Percentiles rank a stretch among this genome's conserved stretches.
phyloP scores from a whole-genome alignment of 1,140 invertebrate species.

The Glomeris maerens region DNA sequence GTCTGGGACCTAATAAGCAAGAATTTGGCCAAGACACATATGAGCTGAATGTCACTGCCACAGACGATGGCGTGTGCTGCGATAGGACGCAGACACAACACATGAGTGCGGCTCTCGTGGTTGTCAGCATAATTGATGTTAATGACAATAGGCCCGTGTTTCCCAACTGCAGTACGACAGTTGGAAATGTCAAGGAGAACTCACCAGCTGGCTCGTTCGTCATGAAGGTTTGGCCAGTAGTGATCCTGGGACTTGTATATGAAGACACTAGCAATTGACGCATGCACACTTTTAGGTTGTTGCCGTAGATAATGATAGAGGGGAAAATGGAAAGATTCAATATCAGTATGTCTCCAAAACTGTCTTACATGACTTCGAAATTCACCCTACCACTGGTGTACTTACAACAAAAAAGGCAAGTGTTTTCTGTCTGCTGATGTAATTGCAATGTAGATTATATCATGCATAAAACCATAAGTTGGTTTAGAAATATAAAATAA shows the following conservation, averaged over 20 bases:
- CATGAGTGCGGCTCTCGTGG: background rate
- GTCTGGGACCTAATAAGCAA: constrained; percentile 5
- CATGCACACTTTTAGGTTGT: constrained; percentile 27
- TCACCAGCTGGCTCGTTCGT: constrained; percentile 43
- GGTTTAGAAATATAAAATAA: too few species aligned
- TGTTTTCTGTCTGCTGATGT: too few species aligned
- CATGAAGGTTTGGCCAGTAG: constrained; percentile 35
- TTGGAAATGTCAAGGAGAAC: constrained; percentile 51
- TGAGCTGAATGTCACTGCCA: constrained; percentile 17
- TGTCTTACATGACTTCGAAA: constrained; percentile 54
- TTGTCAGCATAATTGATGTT: constrained; percentile 57
- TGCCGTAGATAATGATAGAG: constrained; percentile 46
- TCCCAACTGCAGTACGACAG: constrained; percentile 50
- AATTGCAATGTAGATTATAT: too few species aligned
- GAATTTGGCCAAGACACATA: constrained; percentile 17
- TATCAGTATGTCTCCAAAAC: constrained; percentile 62
- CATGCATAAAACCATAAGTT: too few species aligned
- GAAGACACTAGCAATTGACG: background rate
- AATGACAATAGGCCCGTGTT: constrained; percentile 74
- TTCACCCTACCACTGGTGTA: constrained; percentile 53
- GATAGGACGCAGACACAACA: background rate
- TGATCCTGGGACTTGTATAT: background rate
- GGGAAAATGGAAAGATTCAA: constrained; percentile 57
- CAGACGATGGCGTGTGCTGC: constrained; percentile 18
- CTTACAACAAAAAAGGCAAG: constrained; percentile 53